These are phyloP conservation scores for Lysandra bellargus DNA, from an alignment of 2,888 invertebrate species.

Conservation along the genomic window DNA sequence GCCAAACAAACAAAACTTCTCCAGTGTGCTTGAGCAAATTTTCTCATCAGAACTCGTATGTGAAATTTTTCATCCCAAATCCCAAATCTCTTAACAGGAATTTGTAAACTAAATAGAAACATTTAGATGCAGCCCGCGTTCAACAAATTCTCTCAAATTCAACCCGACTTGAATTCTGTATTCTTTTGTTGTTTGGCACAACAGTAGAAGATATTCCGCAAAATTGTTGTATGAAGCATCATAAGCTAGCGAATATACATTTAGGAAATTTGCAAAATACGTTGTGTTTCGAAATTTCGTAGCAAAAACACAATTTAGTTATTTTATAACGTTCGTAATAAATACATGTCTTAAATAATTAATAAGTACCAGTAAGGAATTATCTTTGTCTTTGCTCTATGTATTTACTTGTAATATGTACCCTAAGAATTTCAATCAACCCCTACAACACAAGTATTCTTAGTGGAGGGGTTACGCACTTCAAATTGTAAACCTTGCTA, in stretches of 20 bases:
- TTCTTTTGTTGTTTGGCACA: not conserved
- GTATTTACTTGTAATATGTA: too few species aligned
- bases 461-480: too few species aligned
- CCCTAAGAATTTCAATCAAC: too few species aligned
- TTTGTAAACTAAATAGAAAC: constrained; percentile 14
- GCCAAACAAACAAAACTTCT: not conserved
- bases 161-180: not conserved
- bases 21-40: not conserved
- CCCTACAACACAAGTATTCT: too few species aligned
- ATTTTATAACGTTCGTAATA: not conserved
- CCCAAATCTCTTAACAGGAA: constrained; percentile 5
- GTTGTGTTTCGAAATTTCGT: not conserved
- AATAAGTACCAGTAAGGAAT: too few species aligned
- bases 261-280: not conserved
- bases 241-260: not conserved
- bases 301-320: not conserved
- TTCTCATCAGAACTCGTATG: not conserved
- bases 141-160: constrained; percentile 2
- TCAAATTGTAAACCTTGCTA: too few species aligned
- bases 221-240: not conserved
- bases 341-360: not conserved
- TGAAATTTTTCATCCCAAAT: constrained; percentile 1
- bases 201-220: not conserved
- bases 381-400: too few species aligned
- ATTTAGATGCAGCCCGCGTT: constrained; percentile 1